Evolutionary conservation across 2,888 invertebrate species (phyloP).

Genomic region (Pseudanteris insignis): DNA sequence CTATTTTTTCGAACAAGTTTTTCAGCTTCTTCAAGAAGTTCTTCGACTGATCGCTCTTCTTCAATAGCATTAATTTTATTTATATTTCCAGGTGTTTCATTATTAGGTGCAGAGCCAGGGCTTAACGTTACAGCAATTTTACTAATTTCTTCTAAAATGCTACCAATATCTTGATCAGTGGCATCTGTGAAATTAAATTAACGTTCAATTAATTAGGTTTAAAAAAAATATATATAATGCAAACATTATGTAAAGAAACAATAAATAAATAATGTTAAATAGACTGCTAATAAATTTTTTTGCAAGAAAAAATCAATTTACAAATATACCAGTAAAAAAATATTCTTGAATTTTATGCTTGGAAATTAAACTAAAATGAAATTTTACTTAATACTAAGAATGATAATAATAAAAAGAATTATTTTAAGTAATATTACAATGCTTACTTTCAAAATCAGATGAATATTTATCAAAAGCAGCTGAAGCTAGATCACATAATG

Average conservation of each 20-base stretch:
- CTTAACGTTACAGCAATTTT: conserved; percentile 60
- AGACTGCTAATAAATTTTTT: no score
- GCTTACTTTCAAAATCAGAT: conserved; percentile 63
- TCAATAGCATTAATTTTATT: conserved; percentile 55
- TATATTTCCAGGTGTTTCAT: conserved; percentile 51
- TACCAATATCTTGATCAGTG: conserved; percentile 63
- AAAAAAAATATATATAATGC: neutral
- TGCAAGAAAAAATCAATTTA: no score
- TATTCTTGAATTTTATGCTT: no score
- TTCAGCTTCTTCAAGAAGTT: conserved; percentile 61
- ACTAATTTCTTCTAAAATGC: conserved; percentile 63
- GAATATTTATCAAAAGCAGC: conserved; percentile 60
- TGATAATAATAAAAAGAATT: no score
- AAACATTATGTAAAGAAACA: neutral
- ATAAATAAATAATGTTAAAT: neutral
- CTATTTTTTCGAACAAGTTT: conserved; percentile 59
- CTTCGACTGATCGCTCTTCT: conserved; percentile 61
- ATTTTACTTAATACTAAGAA: no score
- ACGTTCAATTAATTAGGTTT: neutral
- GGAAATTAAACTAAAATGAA: no score
- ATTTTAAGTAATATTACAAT: no score
- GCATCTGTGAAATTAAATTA: conserved; percentile 51
- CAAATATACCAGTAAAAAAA: no score
- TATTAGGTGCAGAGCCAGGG: conserved; percentile 54
- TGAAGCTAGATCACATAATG: conserved; percentile 59